A percentile compares a stretch with the other conserved stretches of the same genome.
phyloP scores from a whole-genome alignment of 2,888 invertebrate species.

The Euclidia mi region DNA sequence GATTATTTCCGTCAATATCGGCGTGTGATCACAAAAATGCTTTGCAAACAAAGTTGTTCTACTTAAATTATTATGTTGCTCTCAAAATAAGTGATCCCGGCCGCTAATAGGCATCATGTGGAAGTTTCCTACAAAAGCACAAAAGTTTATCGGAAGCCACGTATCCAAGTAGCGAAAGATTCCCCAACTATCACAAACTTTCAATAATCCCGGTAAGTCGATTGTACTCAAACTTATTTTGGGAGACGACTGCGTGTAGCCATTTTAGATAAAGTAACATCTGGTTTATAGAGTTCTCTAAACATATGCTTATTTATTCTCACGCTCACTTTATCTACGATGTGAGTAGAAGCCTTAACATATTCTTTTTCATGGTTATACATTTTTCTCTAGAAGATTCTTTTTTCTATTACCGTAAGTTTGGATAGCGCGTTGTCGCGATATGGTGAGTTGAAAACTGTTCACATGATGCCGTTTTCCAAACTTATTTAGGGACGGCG shows the following conservation, averaged over 20 bases:
- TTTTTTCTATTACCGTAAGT: constrained; percentile 1
- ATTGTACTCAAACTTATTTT: constrained; percentile 73
- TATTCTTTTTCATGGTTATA: constrained; percentile 9
- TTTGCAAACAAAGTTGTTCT: constrained; percentile 21
- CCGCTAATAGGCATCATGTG: constrained; percentile 66
- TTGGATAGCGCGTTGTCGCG: neutral
- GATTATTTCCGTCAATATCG: too few species aligned
- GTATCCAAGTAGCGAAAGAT: constrained; percentile 78
- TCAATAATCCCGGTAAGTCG: constrained; percentile 80
- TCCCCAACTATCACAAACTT: constrained; percentile 79
- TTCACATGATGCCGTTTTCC: neutral
- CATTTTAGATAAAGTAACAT: constrained; percentile 56
- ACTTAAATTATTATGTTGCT: constrained; percentile 49
- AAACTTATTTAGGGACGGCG: neutral
- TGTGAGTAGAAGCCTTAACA: constrained; percentile 40
- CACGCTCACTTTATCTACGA: constrained; percentile 38
- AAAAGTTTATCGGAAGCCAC: constrained; percentile 74
- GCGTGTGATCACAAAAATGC: constrained; percentile 3
- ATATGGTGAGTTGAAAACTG: neutral
- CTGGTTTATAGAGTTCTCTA: constrained; percentile 48
- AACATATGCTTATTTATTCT: constrained; percentile 51
- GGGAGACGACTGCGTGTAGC: constrained; percentile 54
- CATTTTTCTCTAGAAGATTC: constrained; percentile 6
- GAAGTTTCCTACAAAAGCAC: constrained; percentile 68
- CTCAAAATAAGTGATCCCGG: constrained; percentile 46